phyloP scores from a whole-genome alignment of 2,888 invertebrate genomes.

The Agrilus biguttatus region DNA sequence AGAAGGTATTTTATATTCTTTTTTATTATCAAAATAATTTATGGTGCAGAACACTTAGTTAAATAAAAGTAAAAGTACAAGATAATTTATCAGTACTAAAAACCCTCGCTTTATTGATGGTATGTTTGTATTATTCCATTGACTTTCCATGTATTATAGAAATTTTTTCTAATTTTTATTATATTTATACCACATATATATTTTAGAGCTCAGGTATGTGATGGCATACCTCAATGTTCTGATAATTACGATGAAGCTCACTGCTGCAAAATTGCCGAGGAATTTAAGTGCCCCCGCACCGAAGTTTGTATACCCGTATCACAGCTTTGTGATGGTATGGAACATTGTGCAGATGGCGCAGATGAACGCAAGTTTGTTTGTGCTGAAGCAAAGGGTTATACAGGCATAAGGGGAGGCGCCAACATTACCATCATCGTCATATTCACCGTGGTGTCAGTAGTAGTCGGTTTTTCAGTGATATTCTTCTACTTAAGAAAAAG shows the following conservation, averaged over 20 bases:
- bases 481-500: conserved; percentile 18
- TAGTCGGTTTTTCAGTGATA: conserved; percentile 31
- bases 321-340: conserved; percentile 60
- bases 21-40: no score
- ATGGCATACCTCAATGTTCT: conserved; percentile 40
- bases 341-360: conserved; percentile 66
- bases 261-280: conserved; percentile 46
- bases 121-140: no score
- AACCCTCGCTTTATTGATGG: no score
- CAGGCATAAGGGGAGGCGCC: conserved; percentile 16
- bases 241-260: conserved; percentile 55
- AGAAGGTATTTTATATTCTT: no score
- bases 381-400: conserved; percentile 31
- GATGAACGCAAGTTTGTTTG: conserved; percentile 61
- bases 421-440: conserved; percentile 33
- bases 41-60: no score
- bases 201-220: conserved; percentile 12
- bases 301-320: conserved; percentile 55
- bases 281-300: conserved; percentile 59
- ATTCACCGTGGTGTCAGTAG: conserved; percentile 39
- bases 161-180: no score
- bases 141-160: no score
- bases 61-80: no score
- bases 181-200: no score
- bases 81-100: no score